A percentile compares a stretch with the other conserved stretches of the same genome.
Evolutionary conservation across 2,797 vertebrate species (phyloP).

Genomic region (Lophotriccus pileatus): DNA sequence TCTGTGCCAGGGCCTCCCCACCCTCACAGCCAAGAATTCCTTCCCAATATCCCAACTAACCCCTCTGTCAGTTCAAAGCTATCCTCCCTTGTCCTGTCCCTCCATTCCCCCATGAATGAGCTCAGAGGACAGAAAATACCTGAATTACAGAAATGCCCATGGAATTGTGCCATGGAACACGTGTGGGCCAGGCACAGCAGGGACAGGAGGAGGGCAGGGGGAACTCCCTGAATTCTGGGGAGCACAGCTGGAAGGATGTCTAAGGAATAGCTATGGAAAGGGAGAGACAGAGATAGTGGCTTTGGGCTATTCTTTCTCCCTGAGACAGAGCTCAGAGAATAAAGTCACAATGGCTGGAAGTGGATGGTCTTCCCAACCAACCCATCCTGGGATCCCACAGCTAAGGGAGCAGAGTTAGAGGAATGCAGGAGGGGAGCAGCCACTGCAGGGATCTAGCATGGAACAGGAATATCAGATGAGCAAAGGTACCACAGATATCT

Average conservation of each 20-base stretch:
- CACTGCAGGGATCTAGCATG: accelerated
- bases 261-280: not conserved
- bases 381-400: not conserved
- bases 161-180: too few relatives aligned
- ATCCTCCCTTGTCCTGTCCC: not conserved
- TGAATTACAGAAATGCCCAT: accelerated
- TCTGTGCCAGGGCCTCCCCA: not conserved
- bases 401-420: not conserved
- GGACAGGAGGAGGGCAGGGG: not conserved
- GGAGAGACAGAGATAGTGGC: accelerated
- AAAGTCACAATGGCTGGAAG: not conserved
- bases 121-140: not conserved
- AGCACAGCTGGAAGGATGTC: too few relatives aligned
- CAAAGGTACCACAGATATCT: not conserved
- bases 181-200: not conserved
- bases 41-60: accelerated
- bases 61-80: not conserved
- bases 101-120: not conserved
- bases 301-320: accelerated
- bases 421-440: not conserved
- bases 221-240: accelerated
- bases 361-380: not conserved
- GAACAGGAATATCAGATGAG: accelerated
- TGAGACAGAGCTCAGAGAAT: not conserved
- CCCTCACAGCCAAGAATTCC: not conserved